Conservation (phyloP, 92 coral and sea anemone genomes). For the Blastomussa wellsi region DNA sequence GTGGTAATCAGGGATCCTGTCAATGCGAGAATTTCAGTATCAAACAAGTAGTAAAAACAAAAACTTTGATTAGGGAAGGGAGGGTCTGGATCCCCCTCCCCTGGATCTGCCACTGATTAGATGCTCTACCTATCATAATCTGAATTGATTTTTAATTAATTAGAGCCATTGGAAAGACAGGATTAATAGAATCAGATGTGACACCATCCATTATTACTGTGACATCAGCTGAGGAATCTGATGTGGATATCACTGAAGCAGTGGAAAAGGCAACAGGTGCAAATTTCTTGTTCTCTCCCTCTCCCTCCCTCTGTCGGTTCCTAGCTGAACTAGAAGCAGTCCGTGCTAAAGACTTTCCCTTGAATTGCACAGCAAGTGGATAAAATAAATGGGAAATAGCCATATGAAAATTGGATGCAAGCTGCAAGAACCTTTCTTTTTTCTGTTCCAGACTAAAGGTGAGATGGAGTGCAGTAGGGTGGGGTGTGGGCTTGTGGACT, state of each 20-base stretch:
- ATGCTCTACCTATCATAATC: not conserved
- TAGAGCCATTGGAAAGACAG: conserved; percentile 83
- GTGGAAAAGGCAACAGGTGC: conserved; percentile 68
- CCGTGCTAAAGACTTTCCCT: not conserved
- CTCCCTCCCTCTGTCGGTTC: not conserved
- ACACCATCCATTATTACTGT: conserved; percentile 65
- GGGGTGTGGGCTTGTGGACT: not conserved
- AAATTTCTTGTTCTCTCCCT: not conserved
- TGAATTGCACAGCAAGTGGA: not conserved
- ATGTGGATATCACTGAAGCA: conserved; percentile 83
- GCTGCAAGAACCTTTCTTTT: not conserved
- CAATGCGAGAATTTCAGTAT: too few relatives aligned
- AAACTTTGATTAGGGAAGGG: too few relatives aligned
- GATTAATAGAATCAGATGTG: conserved; percentile 70
- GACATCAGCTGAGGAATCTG: conserved; percentile 72
- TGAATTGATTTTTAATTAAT: not conserved
- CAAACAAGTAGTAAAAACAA: too few relatives aligned
- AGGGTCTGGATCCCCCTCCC: too few relatives aligned
- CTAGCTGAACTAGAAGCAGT: not conserved
- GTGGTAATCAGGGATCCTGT: too few relatives aligned
- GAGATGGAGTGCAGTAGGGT: not conserved
- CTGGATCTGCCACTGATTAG: too few relatives aligned
- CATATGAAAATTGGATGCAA: not conserved
- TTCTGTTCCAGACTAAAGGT: not conserved
- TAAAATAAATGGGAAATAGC: not conserved